These are phyloP conservation scores for Cynaeus angustus DNA, from an alignment of 2,888 invertebrate species.

Conservation along the genomic window DNA sequence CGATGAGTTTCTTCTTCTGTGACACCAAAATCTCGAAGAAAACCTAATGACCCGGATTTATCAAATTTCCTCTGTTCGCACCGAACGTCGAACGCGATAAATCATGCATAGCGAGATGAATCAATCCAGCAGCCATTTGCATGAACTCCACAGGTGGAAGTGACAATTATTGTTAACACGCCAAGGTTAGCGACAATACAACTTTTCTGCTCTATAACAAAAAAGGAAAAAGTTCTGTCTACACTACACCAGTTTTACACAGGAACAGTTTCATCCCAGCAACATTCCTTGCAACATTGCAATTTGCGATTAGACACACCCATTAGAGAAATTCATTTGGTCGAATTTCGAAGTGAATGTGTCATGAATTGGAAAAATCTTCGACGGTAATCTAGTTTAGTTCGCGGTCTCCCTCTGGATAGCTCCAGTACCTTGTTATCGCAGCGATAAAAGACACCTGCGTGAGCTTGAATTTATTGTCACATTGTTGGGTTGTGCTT, in stretches of 20 bases:
- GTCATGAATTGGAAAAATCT: constrained; percentile 7
- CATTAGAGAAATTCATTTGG: constrained; percentile 23
- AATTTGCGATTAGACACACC: constrained; percentile 21
- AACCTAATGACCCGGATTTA: constrained; percentile 31
- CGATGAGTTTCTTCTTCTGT: too few relatives aligned
- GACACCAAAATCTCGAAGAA: constrained; percentile 23
- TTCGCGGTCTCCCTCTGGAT: too few relatives aligned
- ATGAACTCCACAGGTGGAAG: constrained; percentile 11
- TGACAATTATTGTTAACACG: constrained; percentile 19
- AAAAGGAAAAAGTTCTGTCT: constrained; percentile 18
- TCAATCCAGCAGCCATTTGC: constrained; percentile 14
- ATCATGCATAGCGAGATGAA: constrained; percentile 10
- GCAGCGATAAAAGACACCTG: constrained; percentile 34
- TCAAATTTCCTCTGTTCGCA: constrained; percentile 7
- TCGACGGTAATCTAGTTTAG: too few relatives aligned
- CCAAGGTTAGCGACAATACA: constrained; percentile 35
- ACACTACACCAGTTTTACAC: constrained; percentile 29
- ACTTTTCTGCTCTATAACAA: constrained; percentile 17
- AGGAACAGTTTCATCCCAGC: constrained; percentile 13
- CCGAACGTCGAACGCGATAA: not conserved
- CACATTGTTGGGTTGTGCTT: constrained; percentile 10
- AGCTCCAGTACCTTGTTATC: constrained; percentile 2
- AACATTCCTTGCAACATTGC: constrained; percentile 21
- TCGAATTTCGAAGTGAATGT: constrained; percentile 24
- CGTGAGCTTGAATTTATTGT: constrained; percentile 32